Base-by-base conservation (phyloP, 2,797 vertebrate genomes). In the Chiroxiphia lanceolata region DNA sequence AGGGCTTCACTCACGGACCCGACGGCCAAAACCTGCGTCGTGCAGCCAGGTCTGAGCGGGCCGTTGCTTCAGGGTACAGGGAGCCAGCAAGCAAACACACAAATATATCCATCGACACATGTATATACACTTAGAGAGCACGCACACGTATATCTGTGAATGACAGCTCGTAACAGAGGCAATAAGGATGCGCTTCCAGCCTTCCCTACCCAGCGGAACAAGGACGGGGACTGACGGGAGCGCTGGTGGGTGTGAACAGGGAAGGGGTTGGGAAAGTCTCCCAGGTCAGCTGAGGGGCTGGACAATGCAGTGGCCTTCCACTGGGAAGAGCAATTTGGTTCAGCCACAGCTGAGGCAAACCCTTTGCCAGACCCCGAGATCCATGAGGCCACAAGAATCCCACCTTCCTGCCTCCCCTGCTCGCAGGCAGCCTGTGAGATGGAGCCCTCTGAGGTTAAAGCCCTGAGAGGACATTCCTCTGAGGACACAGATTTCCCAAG, bases 61-160 rank as follows among this genome's bases (percentile, higher is more conserved):
- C 81, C 53, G 63, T 92, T 97, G 97, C 97, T 97, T 97, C 97
- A 97, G 95, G 96, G 97, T 91, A 97, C 89, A 98, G 97, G 97
- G 97, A 98, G 97, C 82, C 96, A 96, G 97, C 97, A 98, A 97
- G 97, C 97, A 98, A 97, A 98, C 95, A 98, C 93, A 98, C 95
- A 98, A 91, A 97, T 95, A 98, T 88, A 98, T 95, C 94, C 97
- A 93, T 92, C 23, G 97, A 98, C 97, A 98, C 97, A 98, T 98
- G 97, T 96, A 98, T 90, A 97, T 84, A 97, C 97, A 97, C 95
- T 97, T 15, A 98, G 80, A 97, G 75, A 93, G 96, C 96, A 98
- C 87, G 57, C 47, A 97, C 90, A 97, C 38, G 83, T 38, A 69
- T 95, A 94, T 90, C 95, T 93, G 97, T 59, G 90, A 94, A 94